Percentiles rank a stretch among this genome's conserved stretches.
These are phyloP conservation scores for Drosophila peninsularis DNA, from an alignment of 2,888 invertebrate genomes.

Conservation along the genomic window DNA sequence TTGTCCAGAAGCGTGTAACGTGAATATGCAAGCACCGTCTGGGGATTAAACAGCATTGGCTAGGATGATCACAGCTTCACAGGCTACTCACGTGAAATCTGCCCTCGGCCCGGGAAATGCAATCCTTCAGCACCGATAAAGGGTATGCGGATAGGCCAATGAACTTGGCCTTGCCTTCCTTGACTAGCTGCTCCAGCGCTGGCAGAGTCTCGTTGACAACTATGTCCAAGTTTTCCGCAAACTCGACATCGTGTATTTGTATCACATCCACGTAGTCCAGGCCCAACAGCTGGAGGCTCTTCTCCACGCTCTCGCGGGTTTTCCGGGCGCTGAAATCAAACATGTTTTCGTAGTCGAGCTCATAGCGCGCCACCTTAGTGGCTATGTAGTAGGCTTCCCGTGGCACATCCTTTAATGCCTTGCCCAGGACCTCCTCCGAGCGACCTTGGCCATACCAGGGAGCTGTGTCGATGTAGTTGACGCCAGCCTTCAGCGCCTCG, in stretches of 20 bases:
- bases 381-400: slow-evolving; percentile 93
- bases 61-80: neutral
- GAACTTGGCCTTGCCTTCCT: slow-evolving; percentile 89
- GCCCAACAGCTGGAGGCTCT: slow-evolving; percentile 89
- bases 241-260: slow-evolving; percentile 98
- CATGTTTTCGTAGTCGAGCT: slow-evolving; percentile 88
- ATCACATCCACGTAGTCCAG: slow-evolving; percentile 94
- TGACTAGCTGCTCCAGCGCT: slow-evolving; percentile 90
- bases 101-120: slow-evolving; percentile 87
- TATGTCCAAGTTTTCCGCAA: slow-evolving; percentile 90
- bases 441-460: slow-evolving; percentile 96
- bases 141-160: slow-evolving; percentile 96
- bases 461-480: slow-evolving; percentile 96
- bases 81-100: slow-evolving; percentile 79
- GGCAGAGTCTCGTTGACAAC: slow-evolving; percentile 95
- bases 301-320: slow-evolving; percentile 90
- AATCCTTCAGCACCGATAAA: slow-evolving; percentile 90
- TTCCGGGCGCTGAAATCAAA: slow-evolving; percentile 94
- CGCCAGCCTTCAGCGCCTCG: slow-evolving; percentile 90
- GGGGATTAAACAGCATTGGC: neutral
- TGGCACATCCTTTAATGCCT: slow-evolving; percentile 92
- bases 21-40: slow-evolving; percentile 88
- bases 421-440: slow-evolving; percentile 93
- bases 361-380: slow-evolving; percentile 96
- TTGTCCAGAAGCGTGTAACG: slow-evolving; percentile 93